Evolutionary conservation across 2,888 invertebrate genomes (phyloP), one percentile per base, ranked within the genome.

Genomic region (Phengaris arion): DNA sequence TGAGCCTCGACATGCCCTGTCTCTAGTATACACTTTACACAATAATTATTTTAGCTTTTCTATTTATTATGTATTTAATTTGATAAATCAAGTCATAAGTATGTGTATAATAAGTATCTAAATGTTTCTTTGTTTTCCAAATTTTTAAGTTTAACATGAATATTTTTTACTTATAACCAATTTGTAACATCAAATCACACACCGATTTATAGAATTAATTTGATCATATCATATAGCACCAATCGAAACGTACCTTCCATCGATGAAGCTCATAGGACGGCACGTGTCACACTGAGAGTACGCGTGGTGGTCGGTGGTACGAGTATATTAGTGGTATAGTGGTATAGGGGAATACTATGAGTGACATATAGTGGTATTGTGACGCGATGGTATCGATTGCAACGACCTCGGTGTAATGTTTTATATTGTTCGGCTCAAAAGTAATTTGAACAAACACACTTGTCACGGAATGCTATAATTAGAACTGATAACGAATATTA

Each of bases 351-450:
- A 35, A 35, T 35, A 35, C 35, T 22, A 22, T 22, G 35, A 35
- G 35, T 35, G 35, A 4, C 4, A 35, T 35, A 35, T 35, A 35
- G 48, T 51, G n/a, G 7, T 9, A 48, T 9, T 3, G 13, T 70
- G 45, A 72, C 72, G 72, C 35, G 72, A 54, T 52, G n/a, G 8
- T 52, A 72, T 72, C 72, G 72, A 72, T 72, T 52, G 5, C 72
- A 35, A 52, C 72, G 72, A 72, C 72, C 72, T 72, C 72, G 72
- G 9, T 22, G 12, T 10, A 64, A 64, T 22, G 12, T 64, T 64
- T 8, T 13, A 51, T 12, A 69, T 52, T 12, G n/a, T 70, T 52
- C 35, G 22, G 12, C 10, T 22, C 52, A 54, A 72, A 72, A 35
- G 72, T 52, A 70, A 70, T 70, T 52, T 72, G 35, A 13, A 52